Evolutionary conservation across 2,888 invertebrate species (phyloP), one percentile per base, ranked within the genome.

Genomic region (Tortrix viridana): DNA sequence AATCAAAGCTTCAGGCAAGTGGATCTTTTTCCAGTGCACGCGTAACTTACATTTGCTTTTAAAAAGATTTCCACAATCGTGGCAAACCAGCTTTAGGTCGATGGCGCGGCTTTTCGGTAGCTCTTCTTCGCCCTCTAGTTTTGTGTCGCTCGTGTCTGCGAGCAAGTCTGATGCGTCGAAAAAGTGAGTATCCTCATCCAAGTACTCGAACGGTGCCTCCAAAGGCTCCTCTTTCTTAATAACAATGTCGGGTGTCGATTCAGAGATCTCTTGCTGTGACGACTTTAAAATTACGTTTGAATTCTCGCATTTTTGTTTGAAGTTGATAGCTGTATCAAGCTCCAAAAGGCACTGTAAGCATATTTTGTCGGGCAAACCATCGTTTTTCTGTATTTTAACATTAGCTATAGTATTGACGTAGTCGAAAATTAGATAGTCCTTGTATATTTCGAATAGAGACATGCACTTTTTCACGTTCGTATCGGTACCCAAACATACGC

Each of bases 351-450:
- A 91, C 7, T 72, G 70, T 0, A 75, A 73, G 67, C 91, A 91
- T 68, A 91, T 89, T 66, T 68, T 77, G 26, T 78, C 73, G 0
- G 91, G 89, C n/a, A 87, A 73, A 0, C 84, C 84, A 66, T 90
- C 90, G 5, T 74, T 76, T 66, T 77, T 53, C 38, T 70, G 74
- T 58, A 91, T 87, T 44, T 78, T 71, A 5, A 91, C 71, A 41
- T 82, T 80, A 1, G 88, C 76, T 52, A 91, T 70, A 7, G 74
- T 73, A 62, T 80, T 81, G 19, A 91, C 82, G 67, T 82, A 81
- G 48, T 86, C 82, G 23, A 73, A 79, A 63, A 89, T 71, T 2
- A 76, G 66, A 54, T 66, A 73, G 68, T 77, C 73, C 65, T 85
- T 84, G 61, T 80, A 84, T 66, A 72, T 76, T 49, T 84, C 82